Percentiles rank a stretch among this genome's conserved stretches.
Conservation (phyloP, 1,140 invertebrate species). For the Holcopasites calliopsidis region DNA sequence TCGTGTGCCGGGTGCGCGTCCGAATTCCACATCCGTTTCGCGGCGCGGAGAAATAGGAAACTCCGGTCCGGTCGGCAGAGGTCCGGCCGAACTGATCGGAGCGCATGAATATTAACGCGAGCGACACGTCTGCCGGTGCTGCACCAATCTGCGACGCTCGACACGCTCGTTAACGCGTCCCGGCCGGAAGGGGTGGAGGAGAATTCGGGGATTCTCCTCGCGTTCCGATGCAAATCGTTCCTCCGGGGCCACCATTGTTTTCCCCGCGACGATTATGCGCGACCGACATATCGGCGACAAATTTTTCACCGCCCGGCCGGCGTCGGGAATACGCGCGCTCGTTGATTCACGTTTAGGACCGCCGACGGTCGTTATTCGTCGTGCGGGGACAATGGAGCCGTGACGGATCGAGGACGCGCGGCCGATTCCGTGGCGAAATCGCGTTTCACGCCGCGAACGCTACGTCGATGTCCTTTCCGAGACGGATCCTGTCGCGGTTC, state of each 20-base stretch:
- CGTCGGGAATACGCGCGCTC: neutral
- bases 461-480: neutral
- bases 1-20: neutral
- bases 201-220: conserved; percentile 47
- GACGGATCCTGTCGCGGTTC: conserved; percentile 11
- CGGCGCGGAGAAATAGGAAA: neutral
- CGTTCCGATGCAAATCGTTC: conserved; percentile 65
- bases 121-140: conserved; percentile 28
- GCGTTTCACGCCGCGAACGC: conserved; percentile 1
- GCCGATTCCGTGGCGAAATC: conserved; percentile 34
- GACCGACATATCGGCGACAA: conserved; percentile 45
- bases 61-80: conserved; percentile 11
- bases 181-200: conserved; percentile 16
- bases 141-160: conserved; percentile 66
- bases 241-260: conserved; percentile 63
- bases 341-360: conserved; percentile 53
- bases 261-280: conserved; percentile 47
- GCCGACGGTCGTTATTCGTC: conserved; percentile 59
- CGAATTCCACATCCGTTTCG: neutral
- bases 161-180: conserved; percentile 57
- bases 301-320: conserved; percentile 10
- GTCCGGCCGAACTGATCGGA: conserved; percentile 21
- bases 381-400: conserved; percentile 41
- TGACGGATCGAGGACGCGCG: conserved; percentile 29
- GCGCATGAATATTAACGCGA: conserved; percentile 52